A percentile compares a stretch with the other conserved stretches of the same genome.
These are phyloP conservation scores for Myotis brandtii DNA, from an alignment of 2,113 vertebrate species.

Conservation along the genomic window DNA sequence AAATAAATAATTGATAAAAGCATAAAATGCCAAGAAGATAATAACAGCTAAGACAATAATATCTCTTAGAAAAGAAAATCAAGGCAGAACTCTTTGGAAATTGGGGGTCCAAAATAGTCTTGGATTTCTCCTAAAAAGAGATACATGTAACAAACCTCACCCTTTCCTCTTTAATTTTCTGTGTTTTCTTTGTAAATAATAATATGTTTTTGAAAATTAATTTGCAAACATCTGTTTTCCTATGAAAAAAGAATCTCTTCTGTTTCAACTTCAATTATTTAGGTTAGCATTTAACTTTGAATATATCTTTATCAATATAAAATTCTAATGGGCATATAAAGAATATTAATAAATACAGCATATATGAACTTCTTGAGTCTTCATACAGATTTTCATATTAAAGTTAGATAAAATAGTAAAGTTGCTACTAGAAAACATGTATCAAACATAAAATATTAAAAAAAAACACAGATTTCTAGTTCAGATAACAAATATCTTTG, in stretches of 20 bases:
- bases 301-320: not conserved
- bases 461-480: not conserved
- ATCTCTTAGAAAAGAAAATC: not conserved
- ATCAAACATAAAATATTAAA: not conserved
- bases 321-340: not conserved
- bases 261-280: constrained; percentile 39
- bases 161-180: constrained; percentile 33
- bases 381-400: not conserved
- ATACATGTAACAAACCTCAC: not conserved
- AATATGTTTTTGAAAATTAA: constrained; percentile 43
- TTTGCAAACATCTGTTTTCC: not conserved
- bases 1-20: not conserved
- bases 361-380: not conserved
- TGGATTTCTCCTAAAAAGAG: not conserved
- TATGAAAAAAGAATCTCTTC: not conserved
- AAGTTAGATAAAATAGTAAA: not conserved
- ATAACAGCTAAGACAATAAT: not conserved
- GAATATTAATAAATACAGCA: not conserved
- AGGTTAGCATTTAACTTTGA: constrained; percentile 39
- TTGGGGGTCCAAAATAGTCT: not conserved
- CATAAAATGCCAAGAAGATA: not conserved
- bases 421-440: not conserved
- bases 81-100: not conserved
- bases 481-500: not conserved
- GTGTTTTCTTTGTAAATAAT: constrained; percentile 23